Evolutionary conservation across 2,113 vertebrate genomes (phyloP), one percentile per base, ranked within the genome.

Genomic region (Anser cygnoides): DNA sequence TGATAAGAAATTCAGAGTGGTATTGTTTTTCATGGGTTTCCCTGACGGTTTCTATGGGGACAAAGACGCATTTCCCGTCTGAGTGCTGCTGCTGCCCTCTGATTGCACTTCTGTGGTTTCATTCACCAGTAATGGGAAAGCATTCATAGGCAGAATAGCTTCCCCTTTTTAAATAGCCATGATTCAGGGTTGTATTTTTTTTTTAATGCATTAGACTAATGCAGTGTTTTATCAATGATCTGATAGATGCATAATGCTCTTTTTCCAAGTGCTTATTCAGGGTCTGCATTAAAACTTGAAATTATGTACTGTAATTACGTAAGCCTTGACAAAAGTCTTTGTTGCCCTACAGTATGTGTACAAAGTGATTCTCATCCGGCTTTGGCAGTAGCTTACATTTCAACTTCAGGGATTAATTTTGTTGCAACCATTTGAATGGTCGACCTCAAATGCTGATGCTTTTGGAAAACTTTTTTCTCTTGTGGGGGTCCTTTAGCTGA

Each of bases 41-140:
- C 97, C 97, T 84, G 93, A 90, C 93, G 80, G 97, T 98, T 97
- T 97, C 98, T 94, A 97, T 97, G 97, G 97, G 67, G 95, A 98
- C 96, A 87, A 88, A 96, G 97, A 97, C 81, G 95, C 94, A 95
- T 97, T 98, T 98, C 97, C 98, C 92, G 95, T 96, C 95, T 89
- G 95, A 97, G 95, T 92, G 95, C 93, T 93, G 85, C 92, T 96
- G 91, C 61, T 76, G 96, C 93, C 87, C 97, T 96, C 96, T 93
- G 97, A 97, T 97, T 96, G 95, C 95, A 92, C 95, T 96, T 96
- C 84, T 95, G 96, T 94, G 95, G 93, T 96, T 96, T 97, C 94
- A 98, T 97, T 97, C 96, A 98, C 95, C 84, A 93, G 94, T 95
- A 95, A 95, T 88, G 93, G 96, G 97, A 97, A 97, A 96, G 95